These are phyloP conservation scores for Sinelater perroti DNA, from an alignment of 2,888 invertebrate species.

Conservation along the genomic window DNA sequence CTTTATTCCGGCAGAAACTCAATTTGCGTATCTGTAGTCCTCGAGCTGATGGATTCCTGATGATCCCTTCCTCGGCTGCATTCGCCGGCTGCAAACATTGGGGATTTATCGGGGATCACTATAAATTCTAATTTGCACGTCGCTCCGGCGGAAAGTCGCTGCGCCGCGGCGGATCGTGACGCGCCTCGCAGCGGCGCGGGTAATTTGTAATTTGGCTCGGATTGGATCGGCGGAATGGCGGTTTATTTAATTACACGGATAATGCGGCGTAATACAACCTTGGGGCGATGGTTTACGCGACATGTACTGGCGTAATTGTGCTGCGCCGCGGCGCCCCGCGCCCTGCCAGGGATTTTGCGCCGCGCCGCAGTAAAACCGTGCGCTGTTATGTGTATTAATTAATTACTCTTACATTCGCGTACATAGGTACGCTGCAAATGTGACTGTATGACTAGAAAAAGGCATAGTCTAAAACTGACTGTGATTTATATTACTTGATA, in stretches of 20 bases:
- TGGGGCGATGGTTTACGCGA: conserved; percentile 30
- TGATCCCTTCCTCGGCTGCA: conserved; percentile 40
- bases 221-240: conserved; percentile 43
- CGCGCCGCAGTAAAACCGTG: too few relatives aligned
- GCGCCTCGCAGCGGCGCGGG: conserved; percentile 30
- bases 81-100: conserved; percentile 40
- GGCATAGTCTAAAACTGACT: too few relatives aligned
- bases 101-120: conserved; percentile 44
- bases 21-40: conserved; percentile 42
- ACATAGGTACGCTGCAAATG: too few relatives aligned
- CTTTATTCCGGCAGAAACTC: conserved; percentile 38
- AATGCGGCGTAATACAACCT: conserved; percentile 42
- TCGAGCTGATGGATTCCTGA: conserved; percentile 42
- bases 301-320: too few relatives aligned
- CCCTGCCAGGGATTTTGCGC: too few relatives aligned
- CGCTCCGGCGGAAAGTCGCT: conserved; percentile 37
- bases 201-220: conserved; percentile 48
- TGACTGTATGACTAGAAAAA: too few relatives aligned
- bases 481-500: too few relatives aligned
- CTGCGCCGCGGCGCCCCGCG: too few relatives aligned
- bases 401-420: too few relatives aligned
- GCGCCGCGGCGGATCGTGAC: conserved; percentile 15
- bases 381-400: too few relatives aligned
- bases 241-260: conserved; percentile 48
- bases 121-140: conserved; percentile 49